Base-by-base conservation (phyloP, 2,797 vertebrate species). In the Myiothlypis coronata region DNA sequence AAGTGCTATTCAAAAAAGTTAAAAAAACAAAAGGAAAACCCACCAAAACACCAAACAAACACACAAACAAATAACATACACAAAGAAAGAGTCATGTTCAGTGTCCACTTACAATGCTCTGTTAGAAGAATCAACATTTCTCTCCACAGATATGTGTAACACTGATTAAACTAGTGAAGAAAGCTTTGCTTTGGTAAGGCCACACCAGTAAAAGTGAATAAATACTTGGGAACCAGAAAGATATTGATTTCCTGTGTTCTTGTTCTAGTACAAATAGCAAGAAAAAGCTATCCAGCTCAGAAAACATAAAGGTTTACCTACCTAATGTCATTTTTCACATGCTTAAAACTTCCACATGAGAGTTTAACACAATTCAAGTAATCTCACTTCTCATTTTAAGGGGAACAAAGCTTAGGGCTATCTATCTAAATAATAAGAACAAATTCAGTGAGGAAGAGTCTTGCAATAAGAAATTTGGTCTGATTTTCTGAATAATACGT, bases 1-100 rank as follows among this genome's bases (percentile, higher is more conserved):
- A 99, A 97, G 95, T 99, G 99, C 99, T 99, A 52, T 56, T 75
- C 70, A 91, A 57, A 15, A 16, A 85, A 83, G 28, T 77, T 24
- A 0, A 21, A 74, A 83, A 82, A 91, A 34, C 30, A 9, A 18
- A 34, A 63, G 24, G 2, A 67, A 75, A 60, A 11, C 16, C 7
- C 55, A 60, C 7, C 39, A 46, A 76, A 52, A 52, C 6, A 16
- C 46, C 61, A 59, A 76, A 49, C 5, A 27, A 24, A 43, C 32
- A 65, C 13, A 46, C 3, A 41, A 44, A 41, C 5, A 28, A 28
- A 14, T 9, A 52, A 60, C 28, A 5, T 12, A 47, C 15, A 55
- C 21, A 34, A 1, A 34, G 32, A 56, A 32, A 47, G 11, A 27
- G 43, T 32, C 18, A 87, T 1, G 1, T 59, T 56, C 28, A 19